phyloP scores from a whole-genome alignment of 2,113 vertebrate species.

The Petromus typicus region DNA sequence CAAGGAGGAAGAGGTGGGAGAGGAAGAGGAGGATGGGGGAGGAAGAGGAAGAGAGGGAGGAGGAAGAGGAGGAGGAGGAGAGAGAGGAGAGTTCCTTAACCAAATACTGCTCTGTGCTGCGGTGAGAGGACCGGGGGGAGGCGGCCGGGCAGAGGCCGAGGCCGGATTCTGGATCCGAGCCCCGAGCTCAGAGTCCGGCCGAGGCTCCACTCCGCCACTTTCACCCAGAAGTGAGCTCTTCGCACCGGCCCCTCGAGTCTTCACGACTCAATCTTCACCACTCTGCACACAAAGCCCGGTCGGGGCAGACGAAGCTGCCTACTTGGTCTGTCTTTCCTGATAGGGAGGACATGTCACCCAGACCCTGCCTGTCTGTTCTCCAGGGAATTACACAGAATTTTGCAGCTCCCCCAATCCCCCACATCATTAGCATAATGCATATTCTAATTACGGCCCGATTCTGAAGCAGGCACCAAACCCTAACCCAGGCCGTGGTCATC shows the following conservation, averaged over 20 bases:
- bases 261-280: no score
- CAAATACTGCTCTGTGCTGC: no score
- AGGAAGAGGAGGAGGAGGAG: accelerated
- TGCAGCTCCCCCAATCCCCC: no score
- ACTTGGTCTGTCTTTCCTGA: background rate
- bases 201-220: background rate
- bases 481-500: constrained; percentile 43
- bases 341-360: background rate
- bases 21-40: no score
- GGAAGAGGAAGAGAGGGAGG: no score
- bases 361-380: background rate
- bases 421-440: constrained; percentile 58
- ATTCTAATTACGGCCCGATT: constrained; percentile 53
- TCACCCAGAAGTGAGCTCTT: background rate
- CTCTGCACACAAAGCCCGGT: no score
- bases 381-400: background rate
- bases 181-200: background rate
- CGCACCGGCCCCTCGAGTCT: background rate
- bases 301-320: no score
- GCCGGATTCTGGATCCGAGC: background rate
- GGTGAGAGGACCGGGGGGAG: no score
- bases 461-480: constrained; percentile 59
- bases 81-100: no score
- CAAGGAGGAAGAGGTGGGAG: no score
- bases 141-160: background rate